Evolutionary conservation across 2,113 vertebrate genomes (phyloP).

Genomic region (Pygoscelis adeliae): DNA sequence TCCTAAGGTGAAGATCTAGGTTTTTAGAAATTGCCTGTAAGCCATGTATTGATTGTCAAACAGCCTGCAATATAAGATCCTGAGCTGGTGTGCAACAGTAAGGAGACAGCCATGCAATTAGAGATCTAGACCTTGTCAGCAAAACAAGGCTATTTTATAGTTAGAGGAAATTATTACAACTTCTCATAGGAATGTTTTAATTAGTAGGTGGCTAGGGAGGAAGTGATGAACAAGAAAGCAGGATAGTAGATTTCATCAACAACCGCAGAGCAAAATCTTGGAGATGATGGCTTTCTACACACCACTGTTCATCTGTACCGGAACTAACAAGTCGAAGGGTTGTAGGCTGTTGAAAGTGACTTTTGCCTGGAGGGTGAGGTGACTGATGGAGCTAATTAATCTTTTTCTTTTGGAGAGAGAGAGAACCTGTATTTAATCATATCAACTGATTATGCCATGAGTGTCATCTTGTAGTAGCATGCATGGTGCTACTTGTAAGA

Average conservation of each 20-base stretch:
- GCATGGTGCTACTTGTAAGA: background rate
- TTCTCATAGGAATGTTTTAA: background rate
- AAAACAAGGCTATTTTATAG: background rate
- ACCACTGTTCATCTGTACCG: background rate
- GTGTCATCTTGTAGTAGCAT: background rate
- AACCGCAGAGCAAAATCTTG: background rate
- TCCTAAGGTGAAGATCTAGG: background rate
- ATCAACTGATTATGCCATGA: background rate
- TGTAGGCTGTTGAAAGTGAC: background rate
- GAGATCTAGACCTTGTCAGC: background rate
- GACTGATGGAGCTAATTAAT: background rate
- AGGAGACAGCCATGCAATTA: background rate
- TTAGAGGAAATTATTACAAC: background rate
- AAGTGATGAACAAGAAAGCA: background rate
- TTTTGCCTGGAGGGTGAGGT: background rate
- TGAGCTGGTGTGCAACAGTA: background rate
- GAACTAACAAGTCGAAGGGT: background rate
- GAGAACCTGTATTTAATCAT: background rate
- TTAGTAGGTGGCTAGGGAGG: background rate
- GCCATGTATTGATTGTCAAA: background rate
- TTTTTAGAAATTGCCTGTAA: background rate
- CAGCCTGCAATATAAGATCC: background rate
- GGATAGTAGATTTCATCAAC: background rate
- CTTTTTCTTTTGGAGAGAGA: background rate
- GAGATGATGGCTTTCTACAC: background rate